A percentile compares a stretch with the other conserved stretches of the same genome.
These are phyloP conservation scores for Liodrosophila aerea DNA, from an alignment of 2,888 invertebrate species.

Conservation along the genomic window DNA sequence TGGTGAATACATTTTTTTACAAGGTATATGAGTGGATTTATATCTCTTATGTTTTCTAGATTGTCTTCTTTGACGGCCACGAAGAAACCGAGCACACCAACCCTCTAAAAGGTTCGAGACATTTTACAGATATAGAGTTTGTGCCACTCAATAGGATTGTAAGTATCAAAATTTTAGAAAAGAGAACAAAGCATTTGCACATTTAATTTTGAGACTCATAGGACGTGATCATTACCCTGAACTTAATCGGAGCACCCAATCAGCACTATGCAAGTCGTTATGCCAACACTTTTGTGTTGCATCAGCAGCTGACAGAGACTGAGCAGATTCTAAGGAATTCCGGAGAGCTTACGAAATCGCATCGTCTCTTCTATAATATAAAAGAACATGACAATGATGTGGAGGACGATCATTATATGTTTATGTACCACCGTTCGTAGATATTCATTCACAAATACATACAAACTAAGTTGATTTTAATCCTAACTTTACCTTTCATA, in stretches of 20 bases:
- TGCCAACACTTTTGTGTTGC: constrained; percentile 88
- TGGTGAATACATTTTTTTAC: constrained; percentile 19
- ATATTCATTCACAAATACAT: constrained; percentile 17
- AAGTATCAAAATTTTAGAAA: constrained; percentile 79
- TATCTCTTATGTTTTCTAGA: constrained; percentile 84
- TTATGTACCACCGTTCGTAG: constrained; percentile 83
- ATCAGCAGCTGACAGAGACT: constrained; percentile 86
- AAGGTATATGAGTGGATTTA: not conserved
- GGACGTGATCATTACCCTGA: constrained; percentile 91
- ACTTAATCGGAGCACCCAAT: constrained; percentile 92
- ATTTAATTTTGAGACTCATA: constrained; percentile 87
- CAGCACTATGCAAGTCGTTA: constrained; percentile 93
- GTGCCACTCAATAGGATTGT: constrained; percentile 84
- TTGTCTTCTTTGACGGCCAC: constrained; percentile 98
- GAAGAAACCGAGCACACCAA: constrained; percentile 91
- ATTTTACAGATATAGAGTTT: constrained; percentile 89
- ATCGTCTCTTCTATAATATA: constrained; percentile 86
- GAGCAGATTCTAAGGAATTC: constrained; percentile 85
- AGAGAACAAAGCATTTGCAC: constrained; percentile 22
- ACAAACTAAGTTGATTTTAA: not conserved
- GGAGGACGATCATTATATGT: constrained; percentile 96
- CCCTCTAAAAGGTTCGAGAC: constrained; percentile 95
- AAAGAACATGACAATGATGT: constrained; percentile 86
- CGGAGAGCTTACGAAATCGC: constrained; percentile 84
- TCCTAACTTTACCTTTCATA: not conserved